A percentile compares a stretch with the other conserved stretches of the same genome.
phyloP scores from a whole-genome alignment of 2,888 invertebrate species.

The Operophtera brumata region DNA sequence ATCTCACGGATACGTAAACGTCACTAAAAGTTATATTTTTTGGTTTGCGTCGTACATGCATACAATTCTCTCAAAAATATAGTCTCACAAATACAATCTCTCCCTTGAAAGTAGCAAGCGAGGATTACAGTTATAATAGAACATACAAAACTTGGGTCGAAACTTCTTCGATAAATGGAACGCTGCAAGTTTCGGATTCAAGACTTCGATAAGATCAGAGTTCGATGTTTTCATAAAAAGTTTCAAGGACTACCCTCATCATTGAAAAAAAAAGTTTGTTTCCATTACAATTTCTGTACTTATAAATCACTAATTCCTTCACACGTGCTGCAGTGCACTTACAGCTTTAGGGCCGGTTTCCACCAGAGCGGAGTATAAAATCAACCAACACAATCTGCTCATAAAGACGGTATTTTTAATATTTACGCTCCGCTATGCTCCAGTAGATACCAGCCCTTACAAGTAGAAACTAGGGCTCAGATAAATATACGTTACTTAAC shows the following conservation, averaged over 20 bases:
- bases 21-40: slow-evolving; percentile 46
- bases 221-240: slow-evolving; percentile 32
- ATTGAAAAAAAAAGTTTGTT: slow-evolving; percentile 12
- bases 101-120: slow-evolving; percentile 24
- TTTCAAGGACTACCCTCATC: not conserved
- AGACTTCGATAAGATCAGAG: slow-evolving; percentile 31
- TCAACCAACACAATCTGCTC: not conserved
- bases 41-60: slow-evolving; percentile 69
- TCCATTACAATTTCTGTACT: slow-evolving; percentile 21
- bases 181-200: slow-evolving; percentile 33
- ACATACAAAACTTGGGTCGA: slow-evolving; percentile 52
- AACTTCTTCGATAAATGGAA: slow-evolving; percentile 41
- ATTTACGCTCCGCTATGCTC: not conserved
- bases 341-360: not conserved
- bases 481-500: no score
- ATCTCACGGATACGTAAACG: slow-evolving; percentile 57
- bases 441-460: not conserved
- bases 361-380: not conserved
- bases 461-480: not conserved
- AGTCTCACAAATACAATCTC: slow-evolving; percentile 29
- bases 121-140: slow-evolving; percentile 42
- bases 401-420: not conserved
- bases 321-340: slow-evolving; percentile 11
- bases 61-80: slow-evolving; percentile 65
- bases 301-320: slow-evolving; percentile 18